Conservation (phyloP, 2,113 vertebrate species). For the Myrmecobius fasciatus region DNA sequence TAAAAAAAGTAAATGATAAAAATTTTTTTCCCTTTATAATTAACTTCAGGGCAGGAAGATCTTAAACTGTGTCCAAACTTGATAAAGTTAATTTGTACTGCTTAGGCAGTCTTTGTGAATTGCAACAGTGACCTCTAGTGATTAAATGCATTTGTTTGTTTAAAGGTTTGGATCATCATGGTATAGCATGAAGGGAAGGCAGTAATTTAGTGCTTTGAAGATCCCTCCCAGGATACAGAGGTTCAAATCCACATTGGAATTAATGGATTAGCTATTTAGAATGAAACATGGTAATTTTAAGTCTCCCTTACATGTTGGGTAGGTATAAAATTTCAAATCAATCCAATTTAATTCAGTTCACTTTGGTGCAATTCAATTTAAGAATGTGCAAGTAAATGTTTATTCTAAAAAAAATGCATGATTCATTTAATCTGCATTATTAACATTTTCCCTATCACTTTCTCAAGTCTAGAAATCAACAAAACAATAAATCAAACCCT, state of each 20-base stretch:
- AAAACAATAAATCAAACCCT: background rate
- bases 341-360: background rate
- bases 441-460: background rate
- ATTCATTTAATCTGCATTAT: background rate
- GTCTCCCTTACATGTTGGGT: background rate
- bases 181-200: background rate
- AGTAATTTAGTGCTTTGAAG: background rate
- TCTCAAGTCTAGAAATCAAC: background rate
- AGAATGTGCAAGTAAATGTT: background rate
- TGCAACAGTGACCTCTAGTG: background rate
- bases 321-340: background rate
- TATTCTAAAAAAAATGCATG: background rate
- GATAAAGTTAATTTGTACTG: background rate
- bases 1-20: background rate
- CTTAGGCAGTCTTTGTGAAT: background rate
- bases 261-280: background rate
- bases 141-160: background rate
- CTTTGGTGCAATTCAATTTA: background rate
- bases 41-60: background rate
- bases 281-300: background rate
- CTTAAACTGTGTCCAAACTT: background rate
- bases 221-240: background rate
- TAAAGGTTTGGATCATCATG: background rate
- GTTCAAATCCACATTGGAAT: background rate
- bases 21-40: background rate